Base-by-base conservation (phyloP, 1,140 invertebrate species). In the Teleopsis dalmanni region DNA sequence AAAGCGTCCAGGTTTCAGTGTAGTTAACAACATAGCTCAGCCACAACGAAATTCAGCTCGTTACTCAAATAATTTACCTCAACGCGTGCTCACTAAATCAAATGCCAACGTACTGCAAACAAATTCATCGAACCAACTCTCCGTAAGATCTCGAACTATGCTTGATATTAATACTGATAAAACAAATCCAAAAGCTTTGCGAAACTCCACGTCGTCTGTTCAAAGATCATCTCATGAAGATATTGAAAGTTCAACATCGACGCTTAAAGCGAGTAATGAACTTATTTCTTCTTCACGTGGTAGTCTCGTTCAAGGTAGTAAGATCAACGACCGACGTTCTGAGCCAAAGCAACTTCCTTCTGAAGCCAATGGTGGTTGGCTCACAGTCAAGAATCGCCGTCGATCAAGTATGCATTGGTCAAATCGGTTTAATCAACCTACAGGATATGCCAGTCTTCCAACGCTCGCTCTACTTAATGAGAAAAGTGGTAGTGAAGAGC, bases 391-490 rank as follows among this genome's bases (percentile, higher is more conserved):
- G 64, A 79, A 76, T 50, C 70, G 76, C 35, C 71, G 80, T 18
- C 54, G 78, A 26, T 75, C 71, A 9, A 77, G 77, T 57, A 74
- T 78, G 26, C 76, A 79, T 50, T 83, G 81, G 81, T 72, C 78
- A 5, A 80, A 80, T 56, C 72, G 80, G 55, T 82, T 81, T 54
- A 75, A 81, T 63, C 80, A 82, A 54, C 80, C 81, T 14, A 82
- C 80, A 2, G 80, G 79, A 1, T 82, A 81, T 35, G 80, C 80
- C 3, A 82, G 80, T 65, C 55, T 82, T 47, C 81, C 81, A 3
- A 80, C 80, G 0, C 59, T 83, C 40, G 69, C 74, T 4, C 51
- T 77, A 23, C 56, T 75, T 5, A 74, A 74, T 16, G 75, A 77
- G 38, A 63, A 65, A 38, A 57, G 11, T 37, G 56, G 35, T 33